These are phyloP conservation scores for Poecilobothrus nobilitatus DNA, from an alignment of 2,888 invertebrate species.

Conservation along the genomic window DNA sequence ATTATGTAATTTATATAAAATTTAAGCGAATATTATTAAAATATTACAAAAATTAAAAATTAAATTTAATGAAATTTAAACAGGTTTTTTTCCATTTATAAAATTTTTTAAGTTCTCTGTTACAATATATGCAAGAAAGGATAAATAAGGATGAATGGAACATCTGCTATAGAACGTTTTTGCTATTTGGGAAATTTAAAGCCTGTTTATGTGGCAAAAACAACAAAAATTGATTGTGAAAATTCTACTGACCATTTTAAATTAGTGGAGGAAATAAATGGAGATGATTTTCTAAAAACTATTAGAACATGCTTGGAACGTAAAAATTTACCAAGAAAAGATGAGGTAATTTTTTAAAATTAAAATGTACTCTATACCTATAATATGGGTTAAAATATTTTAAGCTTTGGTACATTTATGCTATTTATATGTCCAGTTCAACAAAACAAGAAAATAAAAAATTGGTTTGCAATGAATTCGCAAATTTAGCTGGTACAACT, in stretches of 20 bases:
- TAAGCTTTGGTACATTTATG: slow-evolving; percentile 23
- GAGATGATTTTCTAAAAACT: slow-evolving; percentile 25
- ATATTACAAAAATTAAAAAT: too few relatives aligned
- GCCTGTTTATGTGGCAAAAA: slow-evolving; percentile 29
- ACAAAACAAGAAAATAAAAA: slow-evolving; percentile 11
- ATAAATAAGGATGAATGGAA: background rate
- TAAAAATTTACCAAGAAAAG: slow-evolving; percentile 29
- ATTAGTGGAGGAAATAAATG: slow-evolving; percentile 20
- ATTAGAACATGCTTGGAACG: slow-evolving; percentile 24
- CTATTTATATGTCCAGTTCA: slow-evolving; percentile 28
- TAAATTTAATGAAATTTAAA: too few relatives aligned
- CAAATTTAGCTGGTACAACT: slow-evolving; percentile 26
- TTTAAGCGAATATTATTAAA: too few relatives aligned
- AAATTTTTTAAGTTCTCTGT: background rate
- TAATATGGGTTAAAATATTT: slow-evolving; percentile 11
- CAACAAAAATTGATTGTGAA: slow-evolving; percentile 23
- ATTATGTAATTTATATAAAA: too few relatives aligned
- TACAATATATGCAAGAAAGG: background rate
- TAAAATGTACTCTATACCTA: background rate
- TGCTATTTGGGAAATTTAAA: slow-evolving; percentile 32
- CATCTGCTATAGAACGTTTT: slow-evolving; percentile 28
- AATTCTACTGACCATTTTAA: slow-evolving; percentile 24
- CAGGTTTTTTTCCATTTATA: too few relatives aligned
- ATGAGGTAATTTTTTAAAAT: slow-evolving; percentile 31
- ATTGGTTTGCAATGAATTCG: slow-evolving; percentile 27